Evolutionary conservation across 2,888 invertebrate species (phyloP).

Genomic region (Phytoseiulus persimilis): DNA sequence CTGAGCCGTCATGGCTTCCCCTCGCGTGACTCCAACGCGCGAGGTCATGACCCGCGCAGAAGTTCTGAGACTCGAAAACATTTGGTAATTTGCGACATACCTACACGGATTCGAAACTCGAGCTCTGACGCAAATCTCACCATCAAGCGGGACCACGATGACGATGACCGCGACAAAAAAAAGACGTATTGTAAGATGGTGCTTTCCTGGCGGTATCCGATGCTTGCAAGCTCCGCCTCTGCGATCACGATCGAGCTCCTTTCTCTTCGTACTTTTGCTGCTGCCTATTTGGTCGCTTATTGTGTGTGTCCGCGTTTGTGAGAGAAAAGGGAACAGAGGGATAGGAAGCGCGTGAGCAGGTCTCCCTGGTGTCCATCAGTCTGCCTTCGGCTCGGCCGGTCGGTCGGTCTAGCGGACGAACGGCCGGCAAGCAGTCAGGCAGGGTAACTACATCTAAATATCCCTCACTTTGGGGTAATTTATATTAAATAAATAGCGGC

Average conservation of each 20-base stretch:
- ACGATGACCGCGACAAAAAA: background rate
- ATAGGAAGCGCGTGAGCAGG: background rate
- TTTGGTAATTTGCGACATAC: too few species aligned
- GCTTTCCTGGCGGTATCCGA: background rate
- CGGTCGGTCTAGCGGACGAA: background rate
- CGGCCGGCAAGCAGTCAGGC: background rate
- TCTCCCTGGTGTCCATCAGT: background rate
- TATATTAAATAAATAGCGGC: conserved; percentile 5
- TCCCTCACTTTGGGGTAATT: background rate
- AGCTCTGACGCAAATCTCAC: too few species aligned
- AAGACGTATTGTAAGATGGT: background rate
- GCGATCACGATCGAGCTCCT: background rate
- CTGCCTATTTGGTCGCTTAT: background rate
- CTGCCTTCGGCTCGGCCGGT: background rate
- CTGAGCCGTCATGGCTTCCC: too few species aligned
- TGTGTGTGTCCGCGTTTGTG: background rate
- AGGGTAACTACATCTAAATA: background rate
- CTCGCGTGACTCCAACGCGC: too few species aligned
- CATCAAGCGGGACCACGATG: background rate
- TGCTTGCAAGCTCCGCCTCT: background rate
- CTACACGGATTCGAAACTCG: too few species aligned
- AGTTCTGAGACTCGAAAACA: too few species aligned
- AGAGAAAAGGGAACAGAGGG: background rate
- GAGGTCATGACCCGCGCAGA: too few species aligned
- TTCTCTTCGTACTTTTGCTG: background rate